Evolutionary conservation across 2,888 invertebrate species (phyloP).

Genomic region (Beris chalybata): DNA sequence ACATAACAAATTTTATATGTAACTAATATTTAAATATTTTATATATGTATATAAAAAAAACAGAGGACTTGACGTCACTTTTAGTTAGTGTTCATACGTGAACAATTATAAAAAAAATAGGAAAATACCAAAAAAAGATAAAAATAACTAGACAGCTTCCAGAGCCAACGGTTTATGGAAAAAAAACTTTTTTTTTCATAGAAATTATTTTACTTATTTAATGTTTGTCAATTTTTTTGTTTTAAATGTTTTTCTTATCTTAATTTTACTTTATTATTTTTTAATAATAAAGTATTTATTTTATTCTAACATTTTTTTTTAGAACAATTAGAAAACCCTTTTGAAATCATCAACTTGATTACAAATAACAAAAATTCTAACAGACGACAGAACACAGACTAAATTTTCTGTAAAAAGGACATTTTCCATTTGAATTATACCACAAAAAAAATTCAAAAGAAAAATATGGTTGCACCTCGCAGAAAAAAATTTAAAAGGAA

Average conservation of each 20-base stretch:
- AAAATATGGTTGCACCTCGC: no score
- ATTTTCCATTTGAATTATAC: no score
- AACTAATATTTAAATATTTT: slow-evolving; percentile 25
- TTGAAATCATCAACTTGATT: slow-evolving; percentile 20
- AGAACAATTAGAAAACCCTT: slow-evolving; percentile 6
- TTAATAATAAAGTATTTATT: no score
- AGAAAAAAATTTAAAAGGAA: no score
- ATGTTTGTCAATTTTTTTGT: slow-evolving; percentile 31
- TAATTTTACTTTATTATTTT: no score
- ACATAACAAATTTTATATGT: slow-evolving; percentile 30
- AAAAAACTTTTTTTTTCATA: slow-evolving; percentile 38
- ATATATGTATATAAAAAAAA: slow-evolving; percentile 17
- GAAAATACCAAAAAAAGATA: slow-evolving; percentile 17
- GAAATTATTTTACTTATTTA: slow-evolving; percentile 34
- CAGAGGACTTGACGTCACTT: slow-evolving; percentile 23
- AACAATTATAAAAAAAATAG: slow-evolving; percentile 30
- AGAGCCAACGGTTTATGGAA: not conserved
- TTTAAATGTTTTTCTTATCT: slow-evolving; percentile 4
- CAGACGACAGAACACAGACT: no score
- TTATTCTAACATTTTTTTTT: slow-evolving; percentile 31
- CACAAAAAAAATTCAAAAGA: no score
- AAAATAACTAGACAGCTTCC: slow-evolving; percentile 20
- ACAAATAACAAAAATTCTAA: slow-evolving; percentile 32
- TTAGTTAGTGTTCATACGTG: slow-evolving; percentile 28
- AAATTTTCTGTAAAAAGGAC: no score